phyloP scores from a whole-genome alignment of 2,113 vertebrate species.

The Thamnophis sirtalis region DNA sequence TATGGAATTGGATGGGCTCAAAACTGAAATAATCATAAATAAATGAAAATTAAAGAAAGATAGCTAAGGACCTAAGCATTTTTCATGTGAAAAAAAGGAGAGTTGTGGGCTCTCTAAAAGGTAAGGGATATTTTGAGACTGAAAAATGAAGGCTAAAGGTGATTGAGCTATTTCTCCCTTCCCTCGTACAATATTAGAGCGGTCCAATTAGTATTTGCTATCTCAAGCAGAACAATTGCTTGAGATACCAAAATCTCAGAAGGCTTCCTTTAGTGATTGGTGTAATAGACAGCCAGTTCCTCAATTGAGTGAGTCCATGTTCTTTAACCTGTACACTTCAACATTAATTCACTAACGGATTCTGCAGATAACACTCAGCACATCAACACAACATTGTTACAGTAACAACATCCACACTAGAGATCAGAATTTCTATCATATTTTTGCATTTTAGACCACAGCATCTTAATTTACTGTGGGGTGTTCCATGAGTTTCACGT shows the following conservation, averaged over 20 bases:
- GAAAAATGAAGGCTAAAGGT: neutral
- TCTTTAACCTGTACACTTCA: neutral
- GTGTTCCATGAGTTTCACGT: neutral
- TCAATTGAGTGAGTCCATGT: neutral
- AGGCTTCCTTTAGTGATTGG: neutral
- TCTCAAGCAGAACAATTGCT: neutral
- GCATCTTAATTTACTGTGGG: neutral
- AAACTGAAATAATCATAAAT: neutral
- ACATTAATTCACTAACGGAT: neutral
- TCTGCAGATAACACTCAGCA: neutral
- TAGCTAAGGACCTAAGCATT: neutral
- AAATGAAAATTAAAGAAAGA: neutral
- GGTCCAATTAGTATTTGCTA: too few species aligned
- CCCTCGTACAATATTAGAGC: neutral
- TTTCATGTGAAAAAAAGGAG: neutral
- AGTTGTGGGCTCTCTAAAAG: neutral
- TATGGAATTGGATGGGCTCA: neutral
- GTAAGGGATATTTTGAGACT: neutral
- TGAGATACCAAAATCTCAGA: neutral
- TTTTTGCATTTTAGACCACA: neutral
- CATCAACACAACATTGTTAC: neutral
- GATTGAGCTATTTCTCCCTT: neutral
- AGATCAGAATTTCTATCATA: neutral
- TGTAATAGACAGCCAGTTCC: neutral
- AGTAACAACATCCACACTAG: neutral